Conservation (phyloP, 2,797 vertebrate species). For the Spondyliosoma cantharus region DNA sequence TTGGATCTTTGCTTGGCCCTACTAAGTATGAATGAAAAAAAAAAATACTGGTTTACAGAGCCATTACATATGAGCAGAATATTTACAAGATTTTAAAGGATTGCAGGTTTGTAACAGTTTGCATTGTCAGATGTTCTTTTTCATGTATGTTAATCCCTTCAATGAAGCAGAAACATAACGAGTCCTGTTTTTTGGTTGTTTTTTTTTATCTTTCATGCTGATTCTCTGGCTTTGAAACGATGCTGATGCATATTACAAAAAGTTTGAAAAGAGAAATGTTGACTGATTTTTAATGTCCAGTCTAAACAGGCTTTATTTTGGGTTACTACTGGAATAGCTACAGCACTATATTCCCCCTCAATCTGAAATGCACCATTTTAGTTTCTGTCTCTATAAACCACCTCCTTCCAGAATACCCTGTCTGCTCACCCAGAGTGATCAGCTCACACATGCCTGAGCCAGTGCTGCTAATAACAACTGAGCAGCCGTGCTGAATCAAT, state of each 20-base stretch:
- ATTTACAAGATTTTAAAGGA: conserved; percentile 1
- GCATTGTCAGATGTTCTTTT: background rate
- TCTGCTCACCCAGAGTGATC: no score
- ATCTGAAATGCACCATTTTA: no score
- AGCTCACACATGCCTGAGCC: no score
- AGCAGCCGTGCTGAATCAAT: no score
- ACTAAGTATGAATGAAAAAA: background rate
- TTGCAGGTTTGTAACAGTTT: background rate
- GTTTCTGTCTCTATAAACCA: no score
- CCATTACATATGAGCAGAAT: background rate
- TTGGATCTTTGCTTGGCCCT: background rate
- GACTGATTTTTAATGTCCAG: no score
- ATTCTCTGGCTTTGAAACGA: conserved; percentile 6
- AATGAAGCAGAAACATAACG: conserved; percentile 1
- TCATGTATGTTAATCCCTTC: background rate
- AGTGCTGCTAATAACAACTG: no score
- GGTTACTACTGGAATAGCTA: no score
- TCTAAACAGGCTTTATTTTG: no score
- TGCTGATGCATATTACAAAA: conserved; percentile 2
- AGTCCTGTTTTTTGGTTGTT: no score
- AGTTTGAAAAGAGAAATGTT: background rate
- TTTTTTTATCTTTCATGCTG: background rate
- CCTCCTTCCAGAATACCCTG: no score
- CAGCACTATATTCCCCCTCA: no score
- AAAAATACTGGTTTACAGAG: conserved; percentile 8